Evolutionary conservation across 2,888 invertebrate genomes (phyloP).

Genomic region (Mythimna impura): DNA sequence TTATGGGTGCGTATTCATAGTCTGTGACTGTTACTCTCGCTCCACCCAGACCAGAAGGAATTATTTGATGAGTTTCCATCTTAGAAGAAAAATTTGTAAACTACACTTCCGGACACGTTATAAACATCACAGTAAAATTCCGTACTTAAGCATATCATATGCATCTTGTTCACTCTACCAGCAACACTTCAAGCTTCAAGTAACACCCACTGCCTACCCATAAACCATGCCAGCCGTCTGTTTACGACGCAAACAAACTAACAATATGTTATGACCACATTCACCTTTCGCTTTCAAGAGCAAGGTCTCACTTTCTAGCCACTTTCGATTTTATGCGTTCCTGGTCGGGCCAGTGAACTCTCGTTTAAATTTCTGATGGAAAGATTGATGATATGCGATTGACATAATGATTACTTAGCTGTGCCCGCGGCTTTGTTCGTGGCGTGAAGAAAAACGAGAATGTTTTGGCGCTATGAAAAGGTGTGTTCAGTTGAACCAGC

Average conservation of each 20-base stretch:
- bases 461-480: too few relatives aligned
- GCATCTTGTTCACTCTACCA: conserved; percentile 17
- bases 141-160: background rate
- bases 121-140: background rate
- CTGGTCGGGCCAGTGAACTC: conserved; percentile 58
- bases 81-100: background rate
- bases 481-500: too few relatives aligned
- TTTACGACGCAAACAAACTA: conserved; percentile 36
- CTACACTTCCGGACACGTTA: background rate
- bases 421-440: background rate
- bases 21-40: too few relatives aligned
- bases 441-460: too few relatives aligned
- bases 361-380: conserved; percentile 9
- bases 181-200: conserved; percentile 5
- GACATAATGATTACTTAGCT: conserved; percentile 1
- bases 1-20: too few relatives aligned
- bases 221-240: conserved; percentile 12
- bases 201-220: conserved; percentile 7
- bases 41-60: too few relatives aligned
- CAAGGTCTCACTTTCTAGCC: conserved; percentile 78
- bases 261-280: conserved; percentile 51
- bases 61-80: too few relatives aligned
- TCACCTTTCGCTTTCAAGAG: conserved; percentile 78
- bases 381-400: conserved; percentile 11
- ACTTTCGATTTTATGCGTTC: conserved; percentile 59